A percentile compares a stretch with the other conserved stretches of the same genome.
These are phyloP conservation scores for Dascyllus trimaculatus DNA, from an alignment of 2,113 vertebrate genomes.

Conservation along the genomic window DNA sequence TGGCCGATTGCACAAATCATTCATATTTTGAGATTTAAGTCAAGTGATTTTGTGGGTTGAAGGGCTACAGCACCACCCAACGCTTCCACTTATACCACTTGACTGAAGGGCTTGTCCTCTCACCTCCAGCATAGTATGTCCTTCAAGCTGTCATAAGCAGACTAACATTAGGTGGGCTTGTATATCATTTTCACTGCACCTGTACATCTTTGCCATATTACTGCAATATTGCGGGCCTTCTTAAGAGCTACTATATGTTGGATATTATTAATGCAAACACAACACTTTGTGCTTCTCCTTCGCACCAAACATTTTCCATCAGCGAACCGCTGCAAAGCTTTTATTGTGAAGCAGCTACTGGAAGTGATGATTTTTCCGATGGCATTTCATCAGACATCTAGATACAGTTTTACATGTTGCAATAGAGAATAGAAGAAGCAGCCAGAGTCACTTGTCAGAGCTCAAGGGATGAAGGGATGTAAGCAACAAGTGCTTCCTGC, in stretches of 20 bases:
- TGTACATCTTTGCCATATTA: background rate
- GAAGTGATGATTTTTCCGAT: background rate
- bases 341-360: slow-evolving; percentile 7
- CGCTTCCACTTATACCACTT: background rate
- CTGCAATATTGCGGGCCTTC: background rate
- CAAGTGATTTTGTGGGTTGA: background rate
- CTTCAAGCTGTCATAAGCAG: slow-evolving; percentile 18
- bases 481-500: background rate
- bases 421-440: no score
- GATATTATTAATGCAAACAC: slow-evolving; percentile 7
- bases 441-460: background rate
- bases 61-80: background rate
- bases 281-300: slow-evolving; percentile 13
- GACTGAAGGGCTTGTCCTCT: slow-evolving; percentile 26
- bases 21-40: slow-evolving; percentile 25
- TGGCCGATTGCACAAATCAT: slow-evolving; percentile 5
- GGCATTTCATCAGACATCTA: background rate
- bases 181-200: slow-evolving; percentile 13
- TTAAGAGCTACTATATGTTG: slow-evolving; percentile 6
- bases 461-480: background rate
- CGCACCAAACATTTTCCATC: slow-evolving; percentile 12
- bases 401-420: background rate
- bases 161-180: slow-evolving; percentile 4
- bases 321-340: slow-evolving; percentile 5
- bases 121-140: background rate